Evolutionary conservation across 2,797 vertebrate species (phyloP).

Genomic region (Otolemur crassicaudatus): DNA sequence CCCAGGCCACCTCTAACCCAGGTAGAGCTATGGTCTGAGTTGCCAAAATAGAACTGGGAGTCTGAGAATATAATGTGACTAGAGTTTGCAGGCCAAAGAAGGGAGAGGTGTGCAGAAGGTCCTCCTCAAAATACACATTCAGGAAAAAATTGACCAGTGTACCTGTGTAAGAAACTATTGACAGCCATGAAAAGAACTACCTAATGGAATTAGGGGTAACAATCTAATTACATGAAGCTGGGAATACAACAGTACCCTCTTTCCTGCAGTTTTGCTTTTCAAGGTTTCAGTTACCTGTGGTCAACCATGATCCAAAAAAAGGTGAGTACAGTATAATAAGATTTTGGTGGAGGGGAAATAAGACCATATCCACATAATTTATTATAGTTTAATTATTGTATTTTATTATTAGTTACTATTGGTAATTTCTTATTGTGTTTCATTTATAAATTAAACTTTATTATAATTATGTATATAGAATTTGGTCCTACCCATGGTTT

Average conservation of each 20-base stretch:
- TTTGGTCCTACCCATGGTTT: neutral
- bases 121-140: neutral
- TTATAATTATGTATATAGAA: neutral
- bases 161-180: neutral
- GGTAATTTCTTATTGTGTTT: neutral
- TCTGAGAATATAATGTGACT: neutral
- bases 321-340: neutral
- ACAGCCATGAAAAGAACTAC: neutral
- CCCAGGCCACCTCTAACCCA: neutral
- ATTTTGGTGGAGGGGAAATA: neutral
- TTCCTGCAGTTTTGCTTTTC: neutral
- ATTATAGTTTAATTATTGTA: neutral
- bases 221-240: neutral
- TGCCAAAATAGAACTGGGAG: neutral
- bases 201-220: neutral
- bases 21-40: neutral
- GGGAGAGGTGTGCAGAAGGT: neutral
- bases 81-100: neutral
- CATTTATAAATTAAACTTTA: neutral
- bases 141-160: neutral
- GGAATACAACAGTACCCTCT: neutral
- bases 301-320: neutral
- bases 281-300: neutral
- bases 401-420: neutral
- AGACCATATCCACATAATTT: neutral